Percentiles rank a stretch among this genome's conserved stretches.
These are phyloP conservation scores for Synaphobranchus kaupii DNA, from an alignment of 2,797 vertebrate genomes.

Conservation along the genomic window DNA sequence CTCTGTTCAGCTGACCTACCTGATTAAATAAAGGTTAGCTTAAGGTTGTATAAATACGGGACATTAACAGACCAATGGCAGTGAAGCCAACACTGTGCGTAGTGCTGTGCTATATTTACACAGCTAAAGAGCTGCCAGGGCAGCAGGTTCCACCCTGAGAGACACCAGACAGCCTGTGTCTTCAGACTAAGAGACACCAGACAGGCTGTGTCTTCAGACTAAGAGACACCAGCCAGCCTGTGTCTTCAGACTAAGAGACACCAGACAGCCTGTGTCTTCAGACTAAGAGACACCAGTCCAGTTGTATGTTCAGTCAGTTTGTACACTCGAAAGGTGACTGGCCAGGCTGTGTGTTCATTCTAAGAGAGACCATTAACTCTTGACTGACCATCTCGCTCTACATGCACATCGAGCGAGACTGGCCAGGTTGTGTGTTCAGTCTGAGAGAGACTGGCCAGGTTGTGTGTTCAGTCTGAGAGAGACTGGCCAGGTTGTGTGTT, in stretches of 20 bases:
- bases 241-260: not conserved
- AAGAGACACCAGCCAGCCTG: not conserved
- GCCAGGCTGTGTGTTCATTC: too few species aligned
- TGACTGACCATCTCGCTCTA: too few species aligned
- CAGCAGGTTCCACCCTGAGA: not conserved
- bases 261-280: too few species aligned
- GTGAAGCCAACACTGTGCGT: not conserved
- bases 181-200: not conserved
- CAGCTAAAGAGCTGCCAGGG: not conserved
- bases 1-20: not conserved
- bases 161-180: not conserved
- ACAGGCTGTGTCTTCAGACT: not conserved
- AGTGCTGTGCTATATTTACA: conserved; percentile 1
- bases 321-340: not conserved
- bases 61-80: not conserved
- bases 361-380: too few species aligned
- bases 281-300: too few species aligned
- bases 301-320: not conserved
- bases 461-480: not conserved
- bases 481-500: not conserved
- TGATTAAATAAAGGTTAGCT: not conserved
- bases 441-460: not conserved
- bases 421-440: too few species aligned
- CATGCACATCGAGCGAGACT: too few species aligned
- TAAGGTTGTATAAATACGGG: not conserved